Conservation (phyloP, 2,888 invertebrate species). For the Hermaeophaga mercurialis region DNA sequence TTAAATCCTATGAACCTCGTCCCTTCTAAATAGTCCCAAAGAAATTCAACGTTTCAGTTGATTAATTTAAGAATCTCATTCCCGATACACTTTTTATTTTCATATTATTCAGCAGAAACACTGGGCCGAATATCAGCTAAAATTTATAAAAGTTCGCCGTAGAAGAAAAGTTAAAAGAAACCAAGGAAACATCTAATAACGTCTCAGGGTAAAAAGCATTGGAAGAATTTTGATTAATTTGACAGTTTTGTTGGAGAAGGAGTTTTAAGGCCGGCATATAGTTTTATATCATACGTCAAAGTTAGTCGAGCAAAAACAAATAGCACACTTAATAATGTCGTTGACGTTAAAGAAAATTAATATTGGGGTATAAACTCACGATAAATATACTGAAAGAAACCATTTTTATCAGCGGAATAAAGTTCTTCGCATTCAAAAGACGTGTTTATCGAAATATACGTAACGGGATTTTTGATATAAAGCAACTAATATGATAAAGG, state of each 20-base stretch:
- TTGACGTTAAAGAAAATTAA: constrained; percentile 56
- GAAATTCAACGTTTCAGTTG: constrained; percentile 30
- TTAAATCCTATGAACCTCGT: constrained; percentile 6
- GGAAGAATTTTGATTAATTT: constrained; percentile 53
- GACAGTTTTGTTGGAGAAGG: constrained; percentile 51
- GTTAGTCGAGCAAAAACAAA: constrained; percentile 49
- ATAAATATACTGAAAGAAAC: background rate
- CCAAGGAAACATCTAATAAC: constrained; percentile 47
- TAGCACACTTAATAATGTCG: constrained; percentile 54
- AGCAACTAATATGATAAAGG: no score
- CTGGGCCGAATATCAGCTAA: constrained; percentile 31
- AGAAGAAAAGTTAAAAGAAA: constrained; percentile 32
- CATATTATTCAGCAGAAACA: constrained; percentile 34
- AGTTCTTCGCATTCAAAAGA: no score
- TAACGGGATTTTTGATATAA: no score
- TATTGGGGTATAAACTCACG: constrained; percentile 25
- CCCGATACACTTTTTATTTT: constrained; percentile 33
- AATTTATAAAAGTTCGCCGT: constrained; percentile 35
- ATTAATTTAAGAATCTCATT: constrained; percentile 31
- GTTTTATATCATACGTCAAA: constrained; percentile 53
- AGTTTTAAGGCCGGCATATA: constrained; percentile 49
- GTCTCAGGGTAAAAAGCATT: constrained; percentile 41
- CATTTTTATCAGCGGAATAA: no score
- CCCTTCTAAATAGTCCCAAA: constrained; percentile 21
- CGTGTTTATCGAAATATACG: no score